phyloP scores from a whole-genome alignment of 2,888 invertebrate species.

The Pristionchus arcanus region DNA sequence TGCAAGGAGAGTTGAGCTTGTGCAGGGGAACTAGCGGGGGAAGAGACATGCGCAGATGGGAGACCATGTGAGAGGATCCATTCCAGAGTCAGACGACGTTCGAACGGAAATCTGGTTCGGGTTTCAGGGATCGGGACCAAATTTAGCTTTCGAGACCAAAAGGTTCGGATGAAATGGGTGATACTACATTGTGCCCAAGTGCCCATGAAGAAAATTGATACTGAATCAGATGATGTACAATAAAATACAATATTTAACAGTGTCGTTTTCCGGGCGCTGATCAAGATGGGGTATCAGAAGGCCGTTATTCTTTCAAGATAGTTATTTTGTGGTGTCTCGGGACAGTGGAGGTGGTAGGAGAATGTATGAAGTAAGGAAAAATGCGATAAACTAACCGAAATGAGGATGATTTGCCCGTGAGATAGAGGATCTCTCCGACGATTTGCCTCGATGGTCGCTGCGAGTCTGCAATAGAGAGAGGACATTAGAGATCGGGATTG shows the following conservation, averaged over 20 bases:
- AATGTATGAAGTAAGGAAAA: not conserved
- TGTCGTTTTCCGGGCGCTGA: too few relatives aligned
- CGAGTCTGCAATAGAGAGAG: conserved; percentile 10
- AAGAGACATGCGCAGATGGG: not conserved
- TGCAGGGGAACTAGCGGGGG: not conserved
- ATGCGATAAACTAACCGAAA: conserved; percentile 22
- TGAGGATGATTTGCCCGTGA: conserved; percentile 29
- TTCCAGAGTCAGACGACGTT: not conserved
- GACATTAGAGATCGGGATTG: not conserved
- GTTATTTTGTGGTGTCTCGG: too few relatives aligned
- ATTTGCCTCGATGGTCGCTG: conserved; percentile 39
- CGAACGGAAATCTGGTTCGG: too few relatives aligned
- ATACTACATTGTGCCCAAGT: too few relatives aligned
- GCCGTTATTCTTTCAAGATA: too few relatives aligned
- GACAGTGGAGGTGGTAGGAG: not conserved
- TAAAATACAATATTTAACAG: too few relatives aligned
- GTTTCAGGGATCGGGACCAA: too few relatives aligned
- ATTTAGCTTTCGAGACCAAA: too few relatives aligned
- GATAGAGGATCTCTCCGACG: conserved; percentile 41
- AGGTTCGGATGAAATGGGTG: too few relatives aligned
- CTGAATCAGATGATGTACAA: too few relatives aligned
- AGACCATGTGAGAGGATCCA: not conserved
- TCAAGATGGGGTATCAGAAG: too few relatives aligned
- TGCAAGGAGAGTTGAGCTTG: not conserved
- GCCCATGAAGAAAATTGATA: too few relatives aligned